phyloP scores from a whole-genome alignment of 2,888 invertebrate genomes.

The Noctua janthina region DNA sequence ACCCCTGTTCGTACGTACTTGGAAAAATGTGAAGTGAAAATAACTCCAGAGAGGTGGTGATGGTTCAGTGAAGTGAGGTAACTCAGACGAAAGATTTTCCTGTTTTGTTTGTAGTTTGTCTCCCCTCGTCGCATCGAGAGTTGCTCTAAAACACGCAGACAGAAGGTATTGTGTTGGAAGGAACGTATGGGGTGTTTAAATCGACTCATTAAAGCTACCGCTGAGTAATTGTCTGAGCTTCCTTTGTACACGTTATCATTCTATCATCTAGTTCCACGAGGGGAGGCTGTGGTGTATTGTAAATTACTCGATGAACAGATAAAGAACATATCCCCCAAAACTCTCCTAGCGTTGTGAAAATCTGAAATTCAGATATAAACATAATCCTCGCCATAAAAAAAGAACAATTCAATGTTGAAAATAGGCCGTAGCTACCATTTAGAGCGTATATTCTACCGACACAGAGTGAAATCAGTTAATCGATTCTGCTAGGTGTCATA shows the following conservation, averaged over 20 bases:
- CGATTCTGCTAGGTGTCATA: slow-evolving; percentile 81
- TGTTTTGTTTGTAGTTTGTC: slow-evolving; percentile 83
- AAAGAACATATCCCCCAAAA: neutral
- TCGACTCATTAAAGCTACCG: slow-evolving; percentile 81
- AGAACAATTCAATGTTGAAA: slow-evolving; percentile 14
- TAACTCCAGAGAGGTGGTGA: slow-evolving; percentile 60
- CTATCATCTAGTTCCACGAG: slow-evolving; percentile 70
- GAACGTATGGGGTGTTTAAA: slow-evolving; percentile 82
- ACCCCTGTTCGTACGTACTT: slow-evolving; percentile 6
- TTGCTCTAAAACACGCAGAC: slow-evolving; percentile 77
- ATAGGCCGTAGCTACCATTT: slow-evolving; percentile 36
- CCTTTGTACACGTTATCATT: slow-evolving; percentile 76
- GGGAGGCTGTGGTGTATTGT: slow-evolving; percentile 61
- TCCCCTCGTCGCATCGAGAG: slow-evolving; percentile 82
- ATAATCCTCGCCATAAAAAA: neutral
- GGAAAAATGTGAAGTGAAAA: slow-evolving; percentile 50
- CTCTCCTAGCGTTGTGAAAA: neutral
- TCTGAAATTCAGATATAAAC: neutral
- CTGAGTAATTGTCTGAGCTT: slow-evolving; percentile 79
- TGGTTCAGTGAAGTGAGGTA: slow-evolving; percentile 76
- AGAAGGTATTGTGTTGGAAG: slow-evolving; percentile 81
- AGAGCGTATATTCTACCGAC: slow-evolving; percentile 23
- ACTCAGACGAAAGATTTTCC: slow-evolving; percentile 83
- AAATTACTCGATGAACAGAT: slow-evolving; percentile 44
- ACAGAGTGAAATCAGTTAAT: slow-evolving; percentile 77